Percentiles rank a stretch among this genome's conserved stretches.
These are phyloP conservation scores for Kuschelorhynchus macadamiae DNA, from an alignment of 2,888 invertebrate genomes.

Conservation along the genomic window DNA sequence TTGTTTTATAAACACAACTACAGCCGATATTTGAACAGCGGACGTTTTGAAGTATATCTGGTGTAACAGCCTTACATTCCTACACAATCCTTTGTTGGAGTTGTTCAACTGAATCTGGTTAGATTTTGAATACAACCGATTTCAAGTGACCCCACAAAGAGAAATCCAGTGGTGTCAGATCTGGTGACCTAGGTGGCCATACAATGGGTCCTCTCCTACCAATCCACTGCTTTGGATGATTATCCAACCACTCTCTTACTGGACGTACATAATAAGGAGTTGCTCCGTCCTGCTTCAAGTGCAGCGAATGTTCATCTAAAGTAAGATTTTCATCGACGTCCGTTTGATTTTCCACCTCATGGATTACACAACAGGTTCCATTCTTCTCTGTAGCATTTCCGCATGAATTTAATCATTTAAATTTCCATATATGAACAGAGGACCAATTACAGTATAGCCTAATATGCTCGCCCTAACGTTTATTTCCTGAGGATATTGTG, in stretches of 20 bases:
- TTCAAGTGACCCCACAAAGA: slow-evolving; percentile 14
- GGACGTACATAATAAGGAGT: slow-evolving; percentile 13
- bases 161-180: slow-evolving; percentile 16
- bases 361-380: slow-evolving; percentile 14
- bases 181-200: slow-evolving; percentile 29
- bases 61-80: slow-evolving; percentile 7
- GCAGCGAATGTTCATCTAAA: slow-evolving; percentile 9
- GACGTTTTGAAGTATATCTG: slow-evolving; percentile 4
- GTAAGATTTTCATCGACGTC: slow-evolving; percentile 10
- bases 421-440: slow-evolving; percentile 26
- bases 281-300: slow-evolving; percentile 17
- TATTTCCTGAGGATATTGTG: slow-evolving; percentile 10
- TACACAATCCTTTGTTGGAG: slow-evolving; percentile 9
- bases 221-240: slow-evolving; percentile 16
- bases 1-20: no score
- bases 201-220: slow-evolving; percentile 15
- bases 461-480: slow-evolving; percentile 32
- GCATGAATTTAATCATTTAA: slow-evolving; percentile 23
- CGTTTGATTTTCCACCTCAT: slow-evolving; percentile 14
- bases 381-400: slow-evolving; percentile 23
- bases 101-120: slow-evolving; percentile 17
- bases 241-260: slow-evolving; percentile 19
- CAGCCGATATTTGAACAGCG: not conserved
- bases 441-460: slow-evolving; percentile 26
- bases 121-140: slow-evolving; percentile 14